Conservation (phyloP, 2,113 vertebrate genomes). For the Romanogobio albipinnatus region DNA sequence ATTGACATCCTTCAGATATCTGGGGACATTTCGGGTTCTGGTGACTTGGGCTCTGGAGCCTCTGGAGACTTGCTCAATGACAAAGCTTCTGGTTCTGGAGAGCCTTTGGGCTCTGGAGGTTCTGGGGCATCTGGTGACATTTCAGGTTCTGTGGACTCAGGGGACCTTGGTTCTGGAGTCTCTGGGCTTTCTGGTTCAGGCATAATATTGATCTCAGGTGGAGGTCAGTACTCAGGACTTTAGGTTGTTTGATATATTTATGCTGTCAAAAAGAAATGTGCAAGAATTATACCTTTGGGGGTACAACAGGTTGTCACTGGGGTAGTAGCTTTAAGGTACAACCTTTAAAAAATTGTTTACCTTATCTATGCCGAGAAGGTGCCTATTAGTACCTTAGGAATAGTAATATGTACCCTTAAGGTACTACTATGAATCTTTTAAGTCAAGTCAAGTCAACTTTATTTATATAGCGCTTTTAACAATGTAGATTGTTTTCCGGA, state of each 20-base stretch:
- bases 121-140: conserved; percentile 66
- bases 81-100: conserved; percentile 59
- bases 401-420: too few relatives aligned
- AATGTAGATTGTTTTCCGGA: too few relatives aligned
- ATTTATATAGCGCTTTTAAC: too few relatives aligned
- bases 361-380: not conserved
- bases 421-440: too few relatives aligned
- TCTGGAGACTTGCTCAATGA: conserved; percentile 25
- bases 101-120: conserved; percentile 62
- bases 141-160: conserved; percentile 58
- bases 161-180: conserved; percentile 57
- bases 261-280: not conserved
- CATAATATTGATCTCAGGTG: conserved; percentile 67
- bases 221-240: conserved; percentile 72
- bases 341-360: not conserved
- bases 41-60: conserved; percentile 62
- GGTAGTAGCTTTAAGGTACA: not conserved
- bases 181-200: conserved; percentile 41
- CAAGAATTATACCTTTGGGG: not conserved
- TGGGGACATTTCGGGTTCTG: conserved; percentile 71
- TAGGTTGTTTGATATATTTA: not conserved
- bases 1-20: conserved; percentile 74
- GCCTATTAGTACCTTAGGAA: not conserved
- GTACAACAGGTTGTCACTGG: not conserved
- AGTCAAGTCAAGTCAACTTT: too few relatives aligned